Evolutionary conservation across 2,888 invertebrate genomes (phyloP), one percentile per base, ranked within the genome.

Genomic region (Chrysotoxum bicinctum): DNA sequence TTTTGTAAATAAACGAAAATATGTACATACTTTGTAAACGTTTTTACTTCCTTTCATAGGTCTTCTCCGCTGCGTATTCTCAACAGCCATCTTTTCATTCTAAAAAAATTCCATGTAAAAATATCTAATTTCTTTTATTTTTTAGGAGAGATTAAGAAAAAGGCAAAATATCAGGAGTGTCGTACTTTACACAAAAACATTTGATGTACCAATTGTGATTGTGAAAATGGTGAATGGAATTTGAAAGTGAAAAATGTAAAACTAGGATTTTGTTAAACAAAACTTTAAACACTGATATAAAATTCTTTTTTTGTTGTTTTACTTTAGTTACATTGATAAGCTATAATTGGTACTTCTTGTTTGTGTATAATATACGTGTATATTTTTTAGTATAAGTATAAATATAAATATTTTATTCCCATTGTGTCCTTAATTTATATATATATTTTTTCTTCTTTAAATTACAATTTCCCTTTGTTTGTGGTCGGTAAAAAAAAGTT

Each of bases 391-490:
- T 83, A 78, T 83, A 74, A 74, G 78, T 84, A 84, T 79, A 79
- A 79, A 84, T 84, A 84, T 84, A 84, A 84, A 84, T 84, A 84
- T 84, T 84, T 84, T 84, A 80, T 79, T 84, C 72, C 80, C 80
- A 48, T 79, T 72, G 37, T 68, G 73, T 72, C 12, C 66, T 80
- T 79, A 72, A 75, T 80, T 74, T 43, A 69, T 78, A 69, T 54
- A 45, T 78, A 73, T 62, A n/a, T 50, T 48, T 21, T 73, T 48
- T 32, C 10, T 37, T 74, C 30, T 37, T 37, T 58, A 64, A 56
- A 68, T 74, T 84, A 70, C 70, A 75, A 54, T 64, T 75, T 60
- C n/a, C 40, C 37, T 70, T 43, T 54, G 43, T 66, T 75, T 84
- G 75, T 70, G 70, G 69, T 79, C 60, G 75, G 84, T 84, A 75